Base-by-base conservation (phyloP, 1,140 invertebrate genomes). In the Heliconius eleuchia region DNA sequence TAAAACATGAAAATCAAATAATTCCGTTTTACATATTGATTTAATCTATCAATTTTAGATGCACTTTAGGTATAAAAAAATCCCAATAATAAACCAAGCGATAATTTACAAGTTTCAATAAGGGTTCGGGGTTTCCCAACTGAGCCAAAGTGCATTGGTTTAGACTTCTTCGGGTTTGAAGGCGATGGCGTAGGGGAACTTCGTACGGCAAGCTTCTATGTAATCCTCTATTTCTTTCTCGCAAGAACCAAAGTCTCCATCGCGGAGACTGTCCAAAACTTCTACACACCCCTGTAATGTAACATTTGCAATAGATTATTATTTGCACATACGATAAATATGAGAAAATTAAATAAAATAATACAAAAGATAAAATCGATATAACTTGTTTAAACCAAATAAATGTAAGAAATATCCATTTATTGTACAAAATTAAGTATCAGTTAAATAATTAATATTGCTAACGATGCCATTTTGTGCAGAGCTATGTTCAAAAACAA, bases 191-290 rank as follows among this genome's bases (percentile, higher is more conserved):
- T 97, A 96, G 9, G 96, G 97, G 91, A 97, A 99, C 79, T 95
- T 96, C 86, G 95, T 94, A 83, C 96, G 96, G 91, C 98, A 98
- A 84, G 95, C 95, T 30, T 93, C 93, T 84, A 97, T 95, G 89
- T 97, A 99, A 39, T 96, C 95, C 82, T 96, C 95, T 74, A 96
- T 96, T 80, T 96, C 95, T 42, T 96, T 89, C 70, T 97, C 96
- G 88, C 97, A 97, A 46, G 95, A 92, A 1, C 98, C 98, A 88
- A 98, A 97, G 82, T 98, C 97, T 71, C 97, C 97, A 76, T 96
- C 96, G 80, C 96, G 95, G 85, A 99, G 95, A 80, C 96, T 96
- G 79, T 97, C 96, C 75, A 98, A 94, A 30, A 98, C 96, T 82
- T 96, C 96, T 76, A 96, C 96, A 93, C 97, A 98, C 88, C 96